These are phyloP conservation scores for Morpho deidamia DNA, from an alignment of 2,888 invertebrate species.

Conservation along the genomic window DNA sequence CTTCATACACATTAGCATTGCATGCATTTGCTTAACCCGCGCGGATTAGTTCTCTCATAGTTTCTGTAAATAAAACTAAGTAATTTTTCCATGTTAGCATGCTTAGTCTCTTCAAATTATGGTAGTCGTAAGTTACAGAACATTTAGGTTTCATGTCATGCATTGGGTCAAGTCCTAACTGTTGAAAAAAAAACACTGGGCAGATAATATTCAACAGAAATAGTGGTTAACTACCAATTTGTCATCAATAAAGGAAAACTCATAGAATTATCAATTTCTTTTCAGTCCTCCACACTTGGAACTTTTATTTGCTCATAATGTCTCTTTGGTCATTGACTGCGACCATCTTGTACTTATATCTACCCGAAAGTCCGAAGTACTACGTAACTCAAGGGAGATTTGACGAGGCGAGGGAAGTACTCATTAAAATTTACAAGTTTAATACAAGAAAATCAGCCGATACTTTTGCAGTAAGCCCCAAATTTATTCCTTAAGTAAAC, in stretches of 20 bases:
- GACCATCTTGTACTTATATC: constrained; percentile 38
- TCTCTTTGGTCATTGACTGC: constrained; percentile 48
- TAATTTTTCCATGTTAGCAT: not conserved
- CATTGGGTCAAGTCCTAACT: too few species aligned
- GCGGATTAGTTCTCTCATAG: too few species aligned
- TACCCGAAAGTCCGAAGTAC: constrained; percentile 63
- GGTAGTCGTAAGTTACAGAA: too few species aligned
- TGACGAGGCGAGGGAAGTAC: constrained; percentile 48
- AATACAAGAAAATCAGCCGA: constrained; percentile 51
- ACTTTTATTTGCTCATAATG: constrained; percentile 50
- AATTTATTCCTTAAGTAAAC: not conserved
- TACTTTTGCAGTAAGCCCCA: constrained; percentile 44
- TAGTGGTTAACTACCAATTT: too few species aligned
- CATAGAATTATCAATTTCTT: constrained; percentile 15
- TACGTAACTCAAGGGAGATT: constrained; percentile 51
- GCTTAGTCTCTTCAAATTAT: too few species aligned
- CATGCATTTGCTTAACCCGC: too few species aligned
- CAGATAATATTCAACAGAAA: too few species aligned
- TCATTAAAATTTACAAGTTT: constrained; percentile 48
- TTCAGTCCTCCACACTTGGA: constrained; percentile 62
- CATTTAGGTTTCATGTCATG: too few species aligned
- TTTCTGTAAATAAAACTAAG: too few species aligned
- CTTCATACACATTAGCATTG: too few species aligned
- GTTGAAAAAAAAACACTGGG: too few species aligned
- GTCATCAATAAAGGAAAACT: too few species aligned